Base-by-base conservation (phyloP, 2,888 invertebrate species). In the Pollenia amentaria region DNA sequence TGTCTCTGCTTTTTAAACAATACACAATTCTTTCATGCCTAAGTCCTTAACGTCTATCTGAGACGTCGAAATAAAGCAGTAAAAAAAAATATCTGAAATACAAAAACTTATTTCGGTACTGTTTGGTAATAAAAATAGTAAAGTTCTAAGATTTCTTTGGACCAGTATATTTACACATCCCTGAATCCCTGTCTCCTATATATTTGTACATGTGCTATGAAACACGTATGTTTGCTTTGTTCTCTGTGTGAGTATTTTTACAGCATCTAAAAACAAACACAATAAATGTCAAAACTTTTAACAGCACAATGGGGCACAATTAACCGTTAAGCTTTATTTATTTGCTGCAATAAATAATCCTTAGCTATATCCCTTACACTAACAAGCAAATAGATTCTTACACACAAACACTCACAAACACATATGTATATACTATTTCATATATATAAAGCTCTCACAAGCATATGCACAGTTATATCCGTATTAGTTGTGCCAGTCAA, bases 291-390 rank as follows among this genome's bases (percentile, higher is more conserved):
- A 84, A 87, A 88, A 87, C 83, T 88, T 87, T 87, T 84, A 85
- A 84, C 80, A 88, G 75, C 88, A 83, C 88, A 85, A 88, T 78
- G 87, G 82, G 81, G 84, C 89, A 88, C 86, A 86, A 88, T 90
- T 89, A 90, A 90, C 87, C 88, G 88, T 89, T 90, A 89, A 90
- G 89, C 90, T 89, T 89, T 90, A 90, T 90, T 90, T 90, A 90
- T 90, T 90, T 89, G 85, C 88, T 88, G 88, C 88, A 88, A 90
- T 90, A 90, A 90, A 90, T 90, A 90, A 90, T 90, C 88, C 89
- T 90, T 89, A 90, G 89, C 88, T 87, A 88, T 72, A 73, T 62
- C 57, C 29, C 46, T 73, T 44, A 62, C 53, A 78, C 62, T 21
- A 16, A 40, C 29, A 64, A 21, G 40, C 38, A 46, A n/a, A 44